Percentiles rank a stretch among this genome's conserved stretches.
Evolutionary conservation across 2,888 invertebrate species (phyloP).

Genomic region (Acronicta leporina): DNA sequence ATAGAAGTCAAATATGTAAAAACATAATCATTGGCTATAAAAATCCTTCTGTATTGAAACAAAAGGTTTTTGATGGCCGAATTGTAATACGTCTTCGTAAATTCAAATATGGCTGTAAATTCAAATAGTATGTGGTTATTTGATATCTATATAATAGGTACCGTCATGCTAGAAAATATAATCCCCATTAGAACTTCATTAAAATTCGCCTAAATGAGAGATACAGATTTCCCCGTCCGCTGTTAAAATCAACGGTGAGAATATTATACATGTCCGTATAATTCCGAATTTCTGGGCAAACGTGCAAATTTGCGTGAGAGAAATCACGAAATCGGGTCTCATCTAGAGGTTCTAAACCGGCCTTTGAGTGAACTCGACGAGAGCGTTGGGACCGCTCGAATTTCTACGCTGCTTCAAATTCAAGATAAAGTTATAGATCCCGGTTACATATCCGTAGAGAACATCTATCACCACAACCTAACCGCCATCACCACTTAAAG

Average conservation of each 20-base stretch:
- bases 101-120: too few relatives aligned
- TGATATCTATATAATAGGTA: too few relatives aligned
- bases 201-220: too few relatives aligned
- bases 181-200: too few relatives aligned
- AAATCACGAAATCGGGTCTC: background rate
- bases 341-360: constrained; percentile 5
- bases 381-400: constrained; percentile 8
- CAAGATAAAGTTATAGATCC: constrained; percentile 20
- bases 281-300: constrained; percentile 1
- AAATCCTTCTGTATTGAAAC: too few relatives aligned
- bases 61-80: too few relatives aligned
- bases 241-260: background rate
- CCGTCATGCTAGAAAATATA: too few relatives aligned
- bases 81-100: too few relatives aligned
- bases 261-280: background rate
- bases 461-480: background rate
- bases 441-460: constrained; percentile 18
- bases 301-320: background rate
- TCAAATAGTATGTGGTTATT: too few relatives aligned
- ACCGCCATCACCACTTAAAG: constrained; percentile 15
- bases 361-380: constrained; percentile 18
- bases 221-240: background rate
- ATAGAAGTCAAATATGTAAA: too few relatives aligned
- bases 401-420: constrained; percentile 22
- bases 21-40: too few relatives aligned